Evolutionary conservation across 1,140 invertebrate genomes (phyloP).

Genomic region (Bombus pyrosoma): DNA sequence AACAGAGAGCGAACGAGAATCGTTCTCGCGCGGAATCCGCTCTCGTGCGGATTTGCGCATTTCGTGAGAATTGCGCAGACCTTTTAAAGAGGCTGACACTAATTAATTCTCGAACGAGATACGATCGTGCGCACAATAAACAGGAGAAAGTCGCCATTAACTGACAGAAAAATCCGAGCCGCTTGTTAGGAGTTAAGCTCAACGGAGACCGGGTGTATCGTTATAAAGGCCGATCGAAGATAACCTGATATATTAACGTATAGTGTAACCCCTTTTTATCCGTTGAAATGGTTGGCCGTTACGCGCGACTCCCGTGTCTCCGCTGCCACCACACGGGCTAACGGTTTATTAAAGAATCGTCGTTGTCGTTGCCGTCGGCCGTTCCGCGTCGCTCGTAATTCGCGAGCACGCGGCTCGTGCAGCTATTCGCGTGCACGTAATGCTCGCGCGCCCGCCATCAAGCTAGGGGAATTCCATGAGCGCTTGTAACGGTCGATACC

Average conservation of each 20-base stretch:
- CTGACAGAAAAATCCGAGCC: slow-evolving; percentile 60
- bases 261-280: slow-evolving; percentile 60
- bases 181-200: slow-evolving; percentile 60
- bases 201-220: slow-evolving; percentile 41
- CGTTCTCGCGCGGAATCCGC: slow-evolving; percentile 30
- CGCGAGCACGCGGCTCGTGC: slow-evolving; percentile 22
- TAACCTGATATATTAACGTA: slow-evolving; percentile 68
- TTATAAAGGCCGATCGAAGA: slow-evolving; percentile 65
- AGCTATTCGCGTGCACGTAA: slow-evolving; percentile 32
- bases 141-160: slow-evolving; percentile 67
- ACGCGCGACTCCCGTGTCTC: not conserved
- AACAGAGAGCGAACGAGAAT: not conserved
- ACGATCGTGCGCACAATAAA: slow-evolving; percentile 65
- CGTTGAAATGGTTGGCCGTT: slow-evolving; percentile 52
- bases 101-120: slow-evolving; percentile 68
- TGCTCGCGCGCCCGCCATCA: not conserved
- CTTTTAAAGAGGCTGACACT: slow-evolving; percentile 63
- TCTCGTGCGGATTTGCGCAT: slow-evolving; percentile 65
- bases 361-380: slow-evolving; percentile 1
- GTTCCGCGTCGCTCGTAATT: slow-evolving; percentile 36
- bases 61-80: slow-evolving; percentile 65
- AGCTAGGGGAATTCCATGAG: slow-evolving; percentile 15
- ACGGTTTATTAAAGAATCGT: slow-evolving; percentile 55
- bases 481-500: slow-evolving; percentile 35
- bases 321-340: slow-evolving; percentile 24